Conservation (phyloP, 2,797 vertebrate species). For the Bradypodion pumilum region DNA sequence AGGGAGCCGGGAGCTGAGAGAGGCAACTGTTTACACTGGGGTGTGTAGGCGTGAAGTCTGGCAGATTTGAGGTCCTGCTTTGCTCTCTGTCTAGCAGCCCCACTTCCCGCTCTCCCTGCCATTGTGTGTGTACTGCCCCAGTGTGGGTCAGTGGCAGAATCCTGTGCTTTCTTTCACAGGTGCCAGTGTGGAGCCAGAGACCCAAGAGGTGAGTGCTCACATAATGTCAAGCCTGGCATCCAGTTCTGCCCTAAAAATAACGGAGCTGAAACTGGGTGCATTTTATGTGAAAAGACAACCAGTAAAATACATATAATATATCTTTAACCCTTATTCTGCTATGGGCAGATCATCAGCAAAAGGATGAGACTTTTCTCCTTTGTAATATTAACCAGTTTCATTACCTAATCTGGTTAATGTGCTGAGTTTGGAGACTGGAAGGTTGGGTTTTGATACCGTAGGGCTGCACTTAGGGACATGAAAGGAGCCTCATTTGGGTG, state of each 20-base stretch:
- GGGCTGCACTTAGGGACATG: too few species aligned
- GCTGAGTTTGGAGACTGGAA: too few species aligned
- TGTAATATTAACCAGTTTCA: neutral
- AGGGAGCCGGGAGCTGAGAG: constrained; percentile 15
- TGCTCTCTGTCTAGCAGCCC: constrained; percentile 28
- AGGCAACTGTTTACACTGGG: constrained; percentile 45
- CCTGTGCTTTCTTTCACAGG: neutral
- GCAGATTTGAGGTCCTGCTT: constrained; percentile 20
- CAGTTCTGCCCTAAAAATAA: neutral
- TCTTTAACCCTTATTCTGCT: neutral
- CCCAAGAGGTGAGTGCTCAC: neutral
- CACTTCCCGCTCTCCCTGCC: neutral
- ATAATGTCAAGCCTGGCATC: neutral
- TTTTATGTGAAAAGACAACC: neutral
- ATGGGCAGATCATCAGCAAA: neutral
- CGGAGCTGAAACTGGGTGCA: neutral
- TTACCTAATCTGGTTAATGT: neutral
- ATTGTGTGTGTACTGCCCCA: too few species aligned
- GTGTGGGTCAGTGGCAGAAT: neutral
- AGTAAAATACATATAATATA: neutral
- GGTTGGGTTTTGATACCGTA: too few species aligned
- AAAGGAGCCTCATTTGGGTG: too few species aligned
- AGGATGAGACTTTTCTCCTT: neutral
- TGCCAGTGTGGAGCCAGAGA: neutral
- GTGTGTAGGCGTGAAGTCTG: constrained; percentile 38